These are phyloP conservation scores for Elephas maximus DNA, from an alignment of 2,113 vertebrate species.

Conservation along the genomic window DNA sequence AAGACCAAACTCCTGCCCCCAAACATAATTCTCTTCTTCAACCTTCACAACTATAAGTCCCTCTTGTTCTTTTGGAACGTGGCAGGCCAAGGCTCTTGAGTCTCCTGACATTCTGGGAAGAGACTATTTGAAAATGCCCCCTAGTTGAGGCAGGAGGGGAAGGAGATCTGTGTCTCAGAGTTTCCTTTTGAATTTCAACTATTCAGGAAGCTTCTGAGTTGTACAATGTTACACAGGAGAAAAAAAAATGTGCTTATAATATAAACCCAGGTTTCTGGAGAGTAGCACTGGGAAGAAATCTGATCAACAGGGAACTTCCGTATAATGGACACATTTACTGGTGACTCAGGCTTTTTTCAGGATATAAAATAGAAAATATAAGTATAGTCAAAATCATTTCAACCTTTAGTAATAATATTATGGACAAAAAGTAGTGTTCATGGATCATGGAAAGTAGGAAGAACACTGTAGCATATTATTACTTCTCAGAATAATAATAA, in stretches of 20 bases:
- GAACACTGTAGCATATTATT: neutral
- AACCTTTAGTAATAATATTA: neutral
- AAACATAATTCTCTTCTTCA: conserved; percentile 66
- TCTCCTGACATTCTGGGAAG: conserved; percentile 65
- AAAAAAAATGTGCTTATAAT: neutral
- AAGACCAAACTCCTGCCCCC: conserved; percentile 33
- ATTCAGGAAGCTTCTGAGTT: conserved; percentile 17
- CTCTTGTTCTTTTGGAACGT: conserved; percentile 50
- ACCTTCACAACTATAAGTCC: conserved; percentile 48
- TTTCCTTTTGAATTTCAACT: conserved; percentile 35
- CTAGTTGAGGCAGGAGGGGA: neutral
- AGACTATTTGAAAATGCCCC: neutral
- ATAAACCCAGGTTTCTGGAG: conserved; percentile 25
- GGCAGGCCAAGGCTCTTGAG: neutral
- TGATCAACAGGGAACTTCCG: neutral
- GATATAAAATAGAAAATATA: conserved; percentile 29
- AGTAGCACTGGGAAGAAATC: neutral
- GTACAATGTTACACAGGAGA: neutral
- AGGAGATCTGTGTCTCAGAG: neutral
- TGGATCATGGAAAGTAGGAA: neutral
- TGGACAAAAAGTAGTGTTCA: neutral
- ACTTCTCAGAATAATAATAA: neutral
- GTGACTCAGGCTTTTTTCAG: conserved; percentile 5
- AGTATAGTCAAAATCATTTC: conserved; percentile 24
- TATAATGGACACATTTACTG: neutral